Base-by-base conservation (phyloP, 1,140 invertebrate species). In the Stegodyphus mimosarum region DNA sequence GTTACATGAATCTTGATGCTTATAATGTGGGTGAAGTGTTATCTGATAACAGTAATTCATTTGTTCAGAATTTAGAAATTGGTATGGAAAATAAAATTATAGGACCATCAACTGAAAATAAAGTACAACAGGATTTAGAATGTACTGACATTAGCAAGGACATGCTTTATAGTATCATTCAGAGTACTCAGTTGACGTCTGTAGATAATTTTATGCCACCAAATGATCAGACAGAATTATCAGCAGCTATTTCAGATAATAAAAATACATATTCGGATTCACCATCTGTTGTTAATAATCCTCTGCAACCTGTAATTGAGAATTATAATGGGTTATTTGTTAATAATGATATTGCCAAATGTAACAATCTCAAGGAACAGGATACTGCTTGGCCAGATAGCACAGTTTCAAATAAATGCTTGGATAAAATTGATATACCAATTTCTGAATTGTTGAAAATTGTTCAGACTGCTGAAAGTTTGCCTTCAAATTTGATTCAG, bases 371-470 rank as follows among this genome's bases (percentile, higher is more conserved):
- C 33, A 33, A 33, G 33, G 33, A 33, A 33, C 33, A 33, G 33
- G 33, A 10, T 63, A 2, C 10, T 11, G 15, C 67, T 18, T 11
- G 33, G 67, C 33, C 67, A 11, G 15, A 18, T 70, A 6, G 10
- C 6, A 6, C 33, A 6, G 67, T 33, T 70, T 33, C 33, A 33
- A 33, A 33, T 33, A 33, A 33, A 3, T 33, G 33, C 33, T 33
- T 33, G 33, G 33, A 33, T 1, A 33, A 33, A 33, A 52, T 50
- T 51, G 50, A 73, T n/a, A 51, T 73, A 7, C 6, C 48, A 7
- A 49, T 52, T 6, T 33, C 77, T 48, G 77, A 79, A 33, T 33
- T 79, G 10, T 66, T 69, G 52, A 79, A 70, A 69, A 79, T 79
- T 50, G 6, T 79, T 33, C 50, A 79, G 33, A 79, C 66, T 53